These are phyloP conservation scores for Seriola quinqueradiata DNA, from an alignment of 2,113 vertebrate species.

Conservation along the genomic window DNA sequence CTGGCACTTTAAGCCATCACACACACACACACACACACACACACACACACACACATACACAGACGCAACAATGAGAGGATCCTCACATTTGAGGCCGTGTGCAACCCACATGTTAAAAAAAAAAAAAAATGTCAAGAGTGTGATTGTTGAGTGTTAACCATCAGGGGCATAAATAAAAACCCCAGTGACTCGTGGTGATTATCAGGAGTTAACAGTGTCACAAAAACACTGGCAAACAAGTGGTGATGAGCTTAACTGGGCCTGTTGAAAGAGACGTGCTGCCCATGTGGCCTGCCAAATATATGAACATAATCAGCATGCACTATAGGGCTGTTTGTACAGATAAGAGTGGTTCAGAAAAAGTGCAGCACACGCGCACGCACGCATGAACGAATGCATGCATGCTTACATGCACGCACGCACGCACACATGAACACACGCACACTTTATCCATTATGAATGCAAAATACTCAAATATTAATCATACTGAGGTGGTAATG, in stretches of 20 bases:
- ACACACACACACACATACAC: not conserved
- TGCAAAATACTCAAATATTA: constrained; percentile 32
- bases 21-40: constrained; percentile 8
- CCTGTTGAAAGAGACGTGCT: constrained; percentile 29
- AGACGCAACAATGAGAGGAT: constrained; percentile 8
- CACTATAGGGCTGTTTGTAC: constrained; percentile 49
- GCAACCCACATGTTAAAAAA: not conserved
- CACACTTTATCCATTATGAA: constrained; percentile 17
- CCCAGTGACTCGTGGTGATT: constrained; percentile 33
- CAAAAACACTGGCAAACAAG: constrained; percentile 27
- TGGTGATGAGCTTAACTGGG: constrained; percentile 48
- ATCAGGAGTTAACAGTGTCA: constrained; percentile 40
- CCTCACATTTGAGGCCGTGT: not conserved
- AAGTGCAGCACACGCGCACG: not conserved
- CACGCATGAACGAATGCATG: no score
- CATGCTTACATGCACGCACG: no score
- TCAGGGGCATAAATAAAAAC: constrained; percentile 21
- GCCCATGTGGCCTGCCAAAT: constrained; percentile 43
- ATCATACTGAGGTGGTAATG: constrained; percentile 20
- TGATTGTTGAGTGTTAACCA: constrained; percentile 33
- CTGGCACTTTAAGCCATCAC: constrained; percentile 42
- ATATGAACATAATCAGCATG: constrained; percentile 34
- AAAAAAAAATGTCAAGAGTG: constrained; percentile 10
- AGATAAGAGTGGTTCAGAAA: constrained; percentile 48
- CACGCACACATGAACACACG: not conserved